phyloP scores from a whole-genome alignment of 2,888 invertebrate genomes.

The Odiellus spinosus region DNA sequence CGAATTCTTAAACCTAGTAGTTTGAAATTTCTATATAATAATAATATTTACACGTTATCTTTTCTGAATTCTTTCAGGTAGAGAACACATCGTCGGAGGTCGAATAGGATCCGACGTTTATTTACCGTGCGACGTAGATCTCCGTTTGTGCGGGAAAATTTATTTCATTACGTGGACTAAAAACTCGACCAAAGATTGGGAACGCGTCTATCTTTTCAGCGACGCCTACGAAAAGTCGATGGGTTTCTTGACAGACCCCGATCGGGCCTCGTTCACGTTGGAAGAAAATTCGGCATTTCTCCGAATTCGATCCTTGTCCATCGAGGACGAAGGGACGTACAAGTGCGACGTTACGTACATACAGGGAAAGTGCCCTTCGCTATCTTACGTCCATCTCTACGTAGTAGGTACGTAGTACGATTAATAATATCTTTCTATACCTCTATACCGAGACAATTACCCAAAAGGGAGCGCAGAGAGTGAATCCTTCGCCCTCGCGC shows the following conservation, averaged over 20 bases:
- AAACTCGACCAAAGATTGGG: constrained; percentile 20
- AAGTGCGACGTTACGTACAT: constrained; percentile 44
- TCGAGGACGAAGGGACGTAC: constrained; percentile 47
- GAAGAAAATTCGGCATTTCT: constrained; percentile 15
- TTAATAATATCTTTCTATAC: too few species aligned
- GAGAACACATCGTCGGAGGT: constrained; percentile 13
- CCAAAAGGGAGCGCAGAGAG: too few species aligned
- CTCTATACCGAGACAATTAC: too few species aligned
- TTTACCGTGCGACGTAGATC: constrained; percentile 52
- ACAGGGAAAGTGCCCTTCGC: constrained; percentile 21
- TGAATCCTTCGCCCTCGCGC: too few species aligned
- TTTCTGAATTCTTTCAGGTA: constrained; percentile 11
- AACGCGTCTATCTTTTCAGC: constrained; percentile 20
- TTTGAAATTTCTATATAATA: too few species aligned
- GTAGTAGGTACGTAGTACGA: constrained; percentile 14
- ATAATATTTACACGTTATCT: too few species aligned
- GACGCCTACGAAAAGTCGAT: constrained; percentile 19
- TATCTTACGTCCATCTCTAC: constrained; percentile 20
- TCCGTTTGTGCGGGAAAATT: constrained; percentile 50
- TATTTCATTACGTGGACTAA: constrained; percentile 61
- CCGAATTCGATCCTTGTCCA: constrained; percentile 10
- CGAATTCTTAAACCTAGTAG: too few species aligned
- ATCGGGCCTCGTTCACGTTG: constrained; percentile 13
- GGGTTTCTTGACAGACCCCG: constrained; percentile 16
- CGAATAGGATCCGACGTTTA: constrained; percentile 32